phyloP scores from a whole-genome alignment of 1,140 invertebrate species.

The Lepidotrigona ventralis region DNA sequence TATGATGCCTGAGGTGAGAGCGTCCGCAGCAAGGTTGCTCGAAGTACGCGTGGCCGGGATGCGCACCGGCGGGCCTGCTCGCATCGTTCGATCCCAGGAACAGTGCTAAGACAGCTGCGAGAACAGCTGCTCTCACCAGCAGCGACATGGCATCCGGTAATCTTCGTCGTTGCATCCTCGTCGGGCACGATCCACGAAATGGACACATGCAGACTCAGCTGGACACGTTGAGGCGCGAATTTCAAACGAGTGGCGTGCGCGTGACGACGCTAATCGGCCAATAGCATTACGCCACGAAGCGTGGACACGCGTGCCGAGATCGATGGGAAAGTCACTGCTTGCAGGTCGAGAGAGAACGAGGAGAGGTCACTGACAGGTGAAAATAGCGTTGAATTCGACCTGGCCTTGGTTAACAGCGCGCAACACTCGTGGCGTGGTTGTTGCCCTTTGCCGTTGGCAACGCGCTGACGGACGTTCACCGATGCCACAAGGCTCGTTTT shows the following conservation, averaged over 20 bases:
- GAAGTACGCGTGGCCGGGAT: constrained; percentile 79
- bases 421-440: constrained; percentile 51
- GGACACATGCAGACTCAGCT: constrained; percentile 5
- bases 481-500: constrained; percentile 47
- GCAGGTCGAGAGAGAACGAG: neutral
- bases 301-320: neutral
- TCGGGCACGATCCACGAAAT: constrained; percentile 33
- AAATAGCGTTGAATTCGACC: constrained; percentile 36
- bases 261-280: constrained; percentile 17
- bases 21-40: constrained; percentile 79
- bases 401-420: constrained; percentile 56
- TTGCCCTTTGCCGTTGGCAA: constrained; percentile 65
- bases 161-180: constrained; percentile 65
- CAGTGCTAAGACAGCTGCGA: constrained; percentile 76
- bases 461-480: constrained; percentile 65
- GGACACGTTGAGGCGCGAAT: neutral
- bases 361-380: neutral
- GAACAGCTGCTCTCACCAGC: constrained; percentile 76
- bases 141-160: constrained; percentile 69
- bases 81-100: constrained; percentile 69
- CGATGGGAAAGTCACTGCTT: neutral
- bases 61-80: constrained; percentile 73
- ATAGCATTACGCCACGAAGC: neutral
- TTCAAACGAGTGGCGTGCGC: neutral
- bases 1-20: constrained; percentile 78